These are phyloP conservation scores for Stomorhina lunata DNA, from an alignment of 2,888 invertebrate species.

Conservation along the genomic window DNA sequence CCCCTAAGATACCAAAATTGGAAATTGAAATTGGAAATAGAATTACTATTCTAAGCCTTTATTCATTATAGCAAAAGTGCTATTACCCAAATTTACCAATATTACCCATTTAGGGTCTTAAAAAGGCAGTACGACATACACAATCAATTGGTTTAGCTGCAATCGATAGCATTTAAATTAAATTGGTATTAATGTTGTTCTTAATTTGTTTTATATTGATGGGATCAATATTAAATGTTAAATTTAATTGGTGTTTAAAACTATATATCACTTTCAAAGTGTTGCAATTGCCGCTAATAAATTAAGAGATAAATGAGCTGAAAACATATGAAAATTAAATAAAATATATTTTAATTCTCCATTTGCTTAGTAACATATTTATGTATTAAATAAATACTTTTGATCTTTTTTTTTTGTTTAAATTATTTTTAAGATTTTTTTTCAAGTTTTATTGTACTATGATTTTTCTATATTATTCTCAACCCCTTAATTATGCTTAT, in stretches of 20 bases:
- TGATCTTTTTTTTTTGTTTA: conserved; percentile 27
- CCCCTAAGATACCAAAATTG: too few species aligned
- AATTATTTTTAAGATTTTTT: not conserved
- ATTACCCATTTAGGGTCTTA: not conserved
- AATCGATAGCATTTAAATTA: conserved; percentile 40
- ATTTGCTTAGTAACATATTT: too few species aligned
- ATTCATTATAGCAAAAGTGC: too few species aligned
- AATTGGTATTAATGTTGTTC: conserved; percentile 32
- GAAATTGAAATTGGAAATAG: too few species aligned
- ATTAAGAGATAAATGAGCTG: conserved; percentile 23
- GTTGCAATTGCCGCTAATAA: conserved; percentile 28
- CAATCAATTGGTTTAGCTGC: conserved; percentile 28
- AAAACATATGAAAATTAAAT: conserved; percentile 19
- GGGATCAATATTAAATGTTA: conserved; percentile 16
- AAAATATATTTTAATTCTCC: not conserved
- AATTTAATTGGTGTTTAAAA: conserved; percentile 41
- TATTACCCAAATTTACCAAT: too few species aligned
- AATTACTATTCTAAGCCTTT: too few species aligned
- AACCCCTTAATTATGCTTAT: conserved; percentile 61
- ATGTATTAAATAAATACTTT: not conserved
- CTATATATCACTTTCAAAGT: conserved; percentile 6
- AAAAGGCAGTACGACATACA: not conserved
- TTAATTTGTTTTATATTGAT: conserved; percentile 19
- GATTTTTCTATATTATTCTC: not conserved
- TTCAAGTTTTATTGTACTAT: not conserved